Evolutionary conservation across 2,797 vertebrate species (phyloP).

Genomic region (Mallotus villosus): DNA sequence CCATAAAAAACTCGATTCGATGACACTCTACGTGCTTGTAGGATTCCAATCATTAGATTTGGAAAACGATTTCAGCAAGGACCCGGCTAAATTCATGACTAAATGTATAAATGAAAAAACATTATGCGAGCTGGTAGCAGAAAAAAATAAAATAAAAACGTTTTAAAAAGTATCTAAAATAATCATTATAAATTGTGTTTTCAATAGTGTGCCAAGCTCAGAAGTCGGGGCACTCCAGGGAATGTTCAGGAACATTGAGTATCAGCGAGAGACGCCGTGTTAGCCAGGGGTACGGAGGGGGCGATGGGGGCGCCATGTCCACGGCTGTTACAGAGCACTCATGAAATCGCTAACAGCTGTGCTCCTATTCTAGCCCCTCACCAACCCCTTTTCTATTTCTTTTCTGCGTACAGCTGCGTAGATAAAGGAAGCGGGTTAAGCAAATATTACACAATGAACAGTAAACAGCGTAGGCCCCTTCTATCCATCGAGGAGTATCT

Average conservation of each 20-base stretch:
- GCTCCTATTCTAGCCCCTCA: conserved; percentile 51
- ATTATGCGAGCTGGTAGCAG: no score
- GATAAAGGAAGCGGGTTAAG: conserved; percentile 74
- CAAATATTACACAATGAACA: conserved; percentile 76
- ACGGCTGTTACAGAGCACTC: conserved; percentile 50
- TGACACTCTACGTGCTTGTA: neutral
- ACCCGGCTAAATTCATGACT: neutral
- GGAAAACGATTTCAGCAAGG: neutral
- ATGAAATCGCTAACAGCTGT: conserved; percentile 77
- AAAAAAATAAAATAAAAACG: neutral
- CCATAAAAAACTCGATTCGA: neutral
- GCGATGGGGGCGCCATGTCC: neutral
- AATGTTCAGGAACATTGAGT: neutral
- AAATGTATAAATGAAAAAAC: no score
- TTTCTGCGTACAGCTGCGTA: conserved; percentile 74
- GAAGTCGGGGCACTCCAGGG: neutral
- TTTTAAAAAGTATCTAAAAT: no score
- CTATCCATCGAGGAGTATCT: conserved; percentile 28
- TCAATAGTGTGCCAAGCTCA: neutral
- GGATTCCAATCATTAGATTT: conserved; percentile 19
- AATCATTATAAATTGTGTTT: neutral
- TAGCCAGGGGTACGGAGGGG: neutral
- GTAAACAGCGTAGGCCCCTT: conserved; percentile 62
- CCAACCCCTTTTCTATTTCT: conserved; percentile 19
- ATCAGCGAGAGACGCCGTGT: neutral